Evolutionary conservation across 2,888 invertebrate species (phyloP).

Genomic region (Eudemis profundana): DNA sequence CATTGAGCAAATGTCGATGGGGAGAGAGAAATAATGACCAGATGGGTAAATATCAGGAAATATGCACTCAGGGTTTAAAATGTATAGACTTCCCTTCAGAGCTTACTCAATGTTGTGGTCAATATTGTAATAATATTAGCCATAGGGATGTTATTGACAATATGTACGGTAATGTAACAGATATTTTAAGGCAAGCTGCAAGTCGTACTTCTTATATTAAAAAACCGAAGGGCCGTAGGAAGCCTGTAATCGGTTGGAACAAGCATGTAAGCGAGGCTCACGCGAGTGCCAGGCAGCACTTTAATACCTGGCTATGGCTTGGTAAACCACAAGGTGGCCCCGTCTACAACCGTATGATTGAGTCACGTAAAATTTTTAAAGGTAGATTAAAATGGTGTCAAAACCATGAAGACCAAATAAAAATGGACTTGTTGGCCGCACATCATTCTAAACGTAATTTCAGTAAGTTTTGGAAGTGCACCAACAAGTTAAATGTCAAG

Average conservation of each 20-base stretch:
- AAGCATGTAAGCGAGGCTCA: conserved; percentile 24
- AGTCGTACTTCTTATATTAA: neutral
- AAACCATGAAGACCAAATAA: too few relatives aligned
- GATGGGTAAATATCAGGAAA: neutral
- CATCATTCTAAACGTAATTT: too few relatives aligned
- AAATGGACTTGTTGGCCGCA: too few relatives aligned
- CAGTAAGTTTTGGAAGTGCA: too few relatives aligned
- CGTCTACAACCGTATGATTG: conserved; percentile 8
- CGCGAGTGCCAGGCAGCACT: conserved; percentile 14
- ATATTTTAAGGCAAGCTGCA: neutral
- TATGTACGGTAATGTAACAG: neutral
- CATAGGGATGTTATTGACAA: neutral
- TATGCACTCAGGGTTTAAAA: neutral
- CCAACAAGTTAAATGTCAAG: too few relatives aligned
- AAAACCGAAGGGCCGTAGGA: neutral
- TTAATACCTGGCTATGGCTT: conserved; percentile 10
- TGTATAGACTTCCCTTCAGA: neutral
- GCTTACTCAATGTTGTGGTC: neutral
- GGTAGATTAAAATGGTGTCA: too few relatives aligned
- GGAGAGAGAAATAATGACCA: neutral
- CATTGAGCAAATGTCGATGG: conserved; percentile 1
- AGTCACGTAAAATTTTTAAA: conserved; percentile 7
- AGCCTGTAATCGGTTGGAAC: neutral
- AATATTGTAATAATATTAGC: neutral
- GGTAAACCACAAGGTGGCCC: conserved; percentile 5